Percentiles rank a stretch among this genome's conserved stretches.
These are phyloP conservation scores for Drosophila leonis DNA, from an alignment of 2,888 invertebrate species.

Conservation along the genomic window DNA sequence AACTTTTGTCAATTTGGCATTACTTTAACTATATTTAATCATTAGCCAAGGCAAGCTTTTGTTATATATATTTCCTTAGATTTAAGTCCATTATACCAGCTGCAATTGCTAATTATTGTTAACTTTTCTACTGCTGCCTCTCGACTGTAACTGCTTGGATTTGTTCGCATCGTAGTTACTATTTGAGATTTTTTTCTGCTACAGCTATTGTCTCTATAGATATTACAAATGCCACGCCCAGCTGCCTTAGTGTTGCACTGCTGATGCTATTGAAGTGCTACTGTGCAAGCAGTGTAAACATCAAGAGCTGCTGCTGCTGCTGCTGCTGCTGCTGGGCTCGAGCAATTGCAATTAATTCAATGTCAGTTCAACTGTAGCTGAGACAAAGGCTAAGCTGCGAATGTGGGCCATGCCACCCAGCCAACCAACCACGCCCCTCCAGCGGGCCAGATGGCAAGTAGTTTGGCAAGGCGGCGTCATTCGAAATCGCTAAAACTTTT, in stretches of 20 bases:
- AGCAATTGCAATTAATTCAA: constrained; percentile 67
- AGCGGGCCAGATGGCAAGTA: constrained; percentile 53
- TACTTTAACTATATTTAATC: neutral
- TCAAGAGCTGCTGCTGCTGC: constrained; percentile 18
- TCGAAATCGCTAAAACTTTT: constrained; percentile 68
- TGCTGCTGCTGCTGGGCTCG: constrained; percentile 16
- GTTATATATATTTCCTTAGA: no score
- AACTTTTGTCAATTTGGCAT: neutral
- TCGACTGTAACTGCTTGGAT: neutral
- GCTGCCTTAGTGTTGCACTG: neutral
- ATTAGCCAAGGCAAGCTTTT: no score
- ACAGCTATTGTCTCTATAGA: neutral
- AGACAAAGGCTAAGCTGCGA: constrained; percentile 59
- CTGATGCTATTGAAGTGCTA: constrained; percentile 17
- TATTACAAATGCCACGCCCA: constrained; percentile 13
- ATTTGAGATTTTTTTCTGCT: neutral
- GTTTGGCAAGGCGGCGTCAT: constrained; percentile 55
- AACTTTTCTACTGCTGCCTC: neutral
- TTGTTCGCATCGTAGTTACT: neutral
- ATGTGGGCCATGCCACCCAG: constrained; percentile 10
- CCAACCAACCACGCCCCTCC: neutral
- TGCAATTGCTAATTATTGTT: neutral
- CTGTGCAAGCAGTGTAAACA: constrained; percentile 30
- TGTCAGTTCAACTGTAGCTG: constrained; percentile 65
- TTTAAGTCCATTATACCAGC: neutral